A percentile compares a stretch with the other conserved stretches of the same genome.
phyloP scores from a whole-genome alignment of 2,888 invertebrate species.

The Drosophila infuscata region DNA sequence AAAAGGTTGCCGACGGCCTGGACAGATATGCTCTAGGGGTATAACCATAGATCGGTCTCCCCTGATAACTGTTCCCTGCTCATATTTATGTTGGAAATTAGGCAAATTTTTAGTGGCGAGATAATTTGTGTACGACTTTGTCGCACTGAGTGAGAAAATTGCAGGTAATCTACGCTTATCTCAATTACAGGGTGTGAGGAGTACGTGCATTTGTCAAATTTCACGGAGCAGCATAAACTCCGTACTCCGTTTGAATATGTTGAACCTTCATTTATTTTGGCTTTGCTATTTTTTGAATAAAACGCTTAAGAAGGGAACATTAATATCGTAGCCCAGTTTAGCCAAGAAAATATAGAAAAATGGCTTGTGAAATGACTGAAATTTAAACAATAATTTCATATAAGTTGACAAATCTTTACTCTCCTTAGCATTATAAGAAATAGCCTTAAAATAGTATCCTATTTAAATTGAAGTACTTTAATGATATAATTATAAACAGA shows the following conservation, averaged over 20 bases:
- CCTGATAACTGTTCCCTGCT: slow-evolving; percentile 65
- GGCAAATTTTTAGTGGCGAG: slow-evolving; percentile 83
- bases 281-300: not conserved
- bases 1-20: slow-evolving; percentile 64
- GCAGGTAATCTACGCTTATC: slow-evolving; percentile 46
- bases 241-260: slow-evolving; percentile 20
- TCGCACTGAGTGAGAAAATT: slow-evolving; percentile 80
- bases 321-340: not conserved
- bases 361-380: not conserved
- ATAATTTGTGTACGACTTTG: slow-evolving; percentile 83
- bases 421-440: not conserved
- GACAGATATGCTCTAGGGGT: slow-evolving; percentile 22
- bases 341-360: not conserved
- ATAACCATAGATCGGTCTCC: slow-evolving; percentile 75
- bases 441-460: too few relatives aligned
- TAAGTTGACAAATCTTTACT: not conserved
- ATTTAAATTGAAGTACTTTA: not conserved
- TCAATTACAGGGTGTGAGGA: slow-evolving; percentile 18
- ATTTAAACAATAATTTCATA: not conserved
- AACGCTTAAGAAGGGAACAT: not conserved
- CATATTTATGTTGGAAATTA: slow-evolving; percentile 83
- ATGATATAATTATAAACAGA: slow-evolving; percentile 3
- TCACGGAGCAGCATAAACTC: not conserved
- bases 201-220: slow-evolving; percentile 24
- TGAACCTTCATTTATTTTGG: not conserved